Evolutionary conservation across 1,140 invertebrate species (phyloP).

Genomic region (Drosophila lowei): DNA sequence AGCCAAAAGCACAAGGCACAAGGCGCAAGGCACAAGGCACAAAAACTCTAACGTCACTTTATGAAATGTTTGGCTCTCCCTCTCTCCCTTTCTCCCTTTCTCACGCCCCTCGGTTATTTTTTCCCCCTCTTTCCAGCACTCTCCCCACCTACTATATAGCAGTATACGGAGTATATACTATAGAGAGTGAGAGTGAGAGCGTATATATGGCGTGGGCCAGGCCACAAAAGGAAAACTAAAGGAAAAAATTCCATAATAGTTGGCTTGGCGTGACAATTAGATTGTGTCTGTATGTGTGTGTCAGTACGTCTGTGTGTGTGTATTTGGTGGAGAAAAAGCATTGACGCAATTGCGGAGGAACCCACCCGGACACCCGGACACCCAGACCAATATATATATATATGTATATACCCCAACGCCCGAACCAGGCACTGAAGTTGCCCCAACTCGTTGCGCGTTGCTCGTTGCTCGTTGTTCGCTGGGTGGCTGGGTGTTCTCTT

Average conservation of each 20-base stretch:
- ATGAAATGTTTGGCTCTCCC: conserved; percentile 41
- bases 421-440: too few species aligned
- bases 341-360: conserved; percentile 75
- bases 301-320: conserved; percentile 10
- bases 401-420: too few species aligned
- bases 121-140: too few species aligned
- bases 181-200: background rate
- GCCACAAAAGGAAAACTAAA: conserved; percentile 25
- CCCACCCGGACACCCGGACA: conserved; percentile 31
- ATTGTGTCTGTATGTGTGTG: conserved; percentile 45
- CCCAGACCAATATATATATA: too few species aligned
- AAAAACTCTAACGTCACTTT: conserved; percentile 71
- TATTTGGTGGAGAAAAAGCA: conserved; percentile 43
- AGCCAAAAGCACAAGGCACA: conserved; percentile 35
- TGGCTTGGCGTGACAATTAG: conserved; percentile 78
- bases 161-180: background rate
- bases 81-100: background rate
- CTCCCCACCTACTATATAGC: background rate
- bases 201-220: conserved; percentile 7
- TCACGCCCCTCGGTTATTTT: too few species aligned
- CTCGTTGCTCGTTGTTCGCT: too few species aligned
- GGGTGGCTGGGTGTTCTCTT: background rate
- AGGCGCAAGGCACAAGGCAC: conserved; percentile 12
- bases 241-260: conserved; percentile 78
- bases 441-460: too few species aligned